phyloP scores from a whole-genome alignment of 1,140 invertebrate genomes.

The Scaptodrosophila lebanonensis region DNA sequence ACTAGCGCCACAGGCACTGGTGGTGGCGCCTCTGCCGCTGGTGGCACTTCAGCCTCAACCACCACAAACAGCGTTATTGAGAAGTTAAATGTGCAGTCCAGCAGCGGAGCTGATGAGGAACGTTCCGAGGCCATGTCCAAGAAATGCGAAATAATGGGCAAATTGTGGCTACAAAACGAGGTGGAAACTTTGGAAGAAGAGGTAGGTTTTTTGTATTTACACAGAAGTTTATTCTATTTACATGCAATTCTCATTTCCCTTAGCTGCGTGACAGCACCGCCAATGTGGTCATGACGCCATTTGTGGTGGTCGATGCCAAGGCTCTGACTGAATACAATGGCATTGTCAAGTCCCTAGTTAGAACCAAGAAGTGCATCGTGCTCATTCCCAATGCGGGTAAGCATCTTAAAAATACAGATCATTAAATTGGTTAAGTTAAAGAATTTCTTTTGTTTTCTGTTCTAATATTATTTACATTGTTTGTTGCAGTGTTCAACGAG shows the following conservation, averaged over 20 bases:
- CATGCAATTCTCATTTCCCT: not conserved
- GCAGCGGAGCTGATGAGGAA: constrained; percentile 70
- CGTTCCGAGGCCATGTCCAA: constrained; percentile 78
- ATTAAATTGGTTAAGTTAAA: not conserved
- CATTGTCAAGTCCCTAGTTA: constrained; percentile 87
- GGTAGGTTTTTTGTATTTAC: too few species aligned
- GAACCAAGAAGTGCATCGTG: constrained; percentile 86
- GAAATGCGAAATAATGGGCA: constrained; percentile 81
- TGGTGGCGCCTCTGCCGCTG: constrained; percentile 41
- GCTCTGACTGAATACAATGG: constrained; percentile 84
- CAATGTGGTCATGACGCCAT: constrained; percentile 82
- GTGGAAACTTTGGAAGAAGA: constrained; percentile 82
- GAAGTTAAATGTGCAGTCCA: constrained; percentile 67
- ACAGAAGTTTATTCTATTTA: not conserved
- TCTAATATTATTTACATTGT: not conserved
- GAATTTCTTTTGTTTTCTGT: not conserved
- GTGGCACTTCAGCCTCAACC: constrained; percentile 64
- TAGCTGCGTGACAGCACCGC: constrained; percentile 57
- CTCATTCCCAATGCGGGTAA: constrained; percentile 88
- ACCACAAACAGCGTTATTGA: constrained; percentile 72
- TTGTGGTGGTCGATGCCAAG: constrained; percentile 86
- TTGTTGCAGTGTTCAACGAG: constrained; percentile 86
- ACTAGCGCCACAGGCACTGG: constrained; percentile 46
- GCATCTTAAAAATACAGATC: constrained; percentile 41
- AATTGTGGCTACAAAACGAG: constrained; percentile 86